A percentile compares a stretch with the other conserved stretches of the same genome.
These are phyloP conservation scores for Alosa sapidissima DNA, from an alignment of 2,797 vertebrate genomes.

Conservation along the genomic window DNA sequence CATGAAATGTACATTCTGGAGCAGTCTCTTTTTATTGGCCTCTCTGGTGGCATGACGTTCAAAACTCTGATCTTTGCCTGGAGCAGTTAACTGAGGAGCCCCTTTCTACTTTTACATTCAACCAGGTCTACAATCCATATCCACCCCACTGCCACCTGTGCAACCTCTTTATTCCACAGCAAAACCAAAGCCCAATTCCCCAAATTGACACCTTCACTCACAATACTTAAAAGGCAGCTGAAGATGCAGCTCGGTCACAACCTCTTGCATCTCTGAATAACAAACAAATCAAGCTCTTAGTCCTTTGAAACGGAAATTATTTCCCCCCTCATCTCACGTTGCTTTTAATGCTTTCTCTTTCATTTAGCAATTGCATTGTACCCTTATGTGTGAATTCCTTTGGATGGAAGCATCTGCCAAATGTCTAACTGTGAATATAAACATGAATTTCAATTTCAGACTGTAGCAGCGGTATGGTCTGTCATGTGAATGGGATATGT, in stretches of 20 bases:
- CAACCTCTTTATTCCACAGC: too few relatives aligned
- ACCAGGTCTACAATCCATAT: neutral
- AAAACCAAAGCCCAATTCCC: neutral
- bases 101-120: neutral
- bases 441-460: too few relatives aligned
- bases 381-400: neutral
- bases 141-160: neutral
- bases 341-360: neutral
- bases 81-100: neutral
- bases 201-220: neutral
- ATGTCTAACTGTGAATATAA: too few relatives aligned
- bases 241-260: too few relatives aligned
- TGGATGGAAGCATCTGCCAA: too few relatives aligned
- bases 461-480: too few relatives aligned
- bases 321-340: neutral
- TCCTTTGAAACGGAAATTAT: neutral
- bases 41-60: neutral
- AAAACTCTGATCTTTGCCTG: neutral
- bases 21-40: neutral
- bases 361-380: neutral
- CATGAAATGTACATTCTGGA: too few relatives aligned
- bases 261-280: too few relatives aligned
- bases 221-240: neutral
- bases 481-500: neutral
- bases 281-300: neutral